These are phyloP conservation scores for Parnassius glacialis DNA, from an alignment of 2,888 invertebrate genomes.

Conservation along the genomic window DNA sequence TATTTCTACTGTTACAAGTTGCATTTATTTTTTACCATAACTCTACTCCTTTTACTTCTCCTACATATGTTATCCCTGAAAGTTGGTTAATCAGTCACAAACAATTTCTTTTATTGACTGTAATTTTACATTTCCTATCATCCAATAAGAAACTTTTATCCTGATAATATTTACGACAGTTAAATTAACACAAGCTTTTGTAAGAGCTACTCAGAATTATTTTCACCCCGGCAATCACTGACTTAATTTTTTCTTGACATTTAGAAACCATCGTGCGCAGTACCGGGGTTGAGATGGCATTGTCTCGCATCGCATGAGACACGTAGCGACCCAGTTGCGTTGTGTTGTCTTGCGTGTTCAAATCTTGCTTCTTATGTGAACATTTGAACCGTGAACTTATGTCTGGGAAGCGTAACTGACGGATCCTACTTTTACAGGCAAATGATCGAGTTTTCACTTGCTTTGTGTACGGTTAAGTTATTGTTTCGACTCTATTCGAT, in stretches of 20 bases:
- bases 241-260: conserved; percentile 6
- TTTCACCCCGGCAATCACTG: not conserved
- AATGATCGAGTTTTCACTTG: conserved; percentile 6
- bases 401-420: not conserved
- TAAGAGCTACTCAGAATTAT: too few species aligned
- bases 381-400: conserved; percentile 22
- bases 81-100: too few species aligned
- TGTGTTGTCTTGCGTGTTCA: conserved; percentile 1
- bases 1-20: too few species aligned
- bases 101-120: too few species aligned
- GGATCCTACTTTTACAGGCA: conserved; percentile 4
- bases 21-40: too few species aligned
- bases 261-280: not conserved
- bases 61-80: too few species aligned
- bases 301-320: conserved; percentile 9
- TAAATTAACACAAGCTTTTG: too few species aligned
- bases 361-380: conserved; percentile 12
- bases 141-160: not conserved
- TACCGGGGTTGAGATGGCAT: not conserved
- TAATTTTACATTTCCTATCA: too few species aligned
- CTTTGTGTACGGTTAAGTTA: too few species aligned
- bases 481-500: too few species aligned
- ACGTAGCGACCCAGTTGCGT: conserved; percentile 1
- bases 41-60: too few species aligned
- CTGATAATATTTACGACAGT: too few species aligned